phyloP scores from a whole-genome alignment of 2,888 invertebrate species.

The Sphinx pinastri region DNA sequence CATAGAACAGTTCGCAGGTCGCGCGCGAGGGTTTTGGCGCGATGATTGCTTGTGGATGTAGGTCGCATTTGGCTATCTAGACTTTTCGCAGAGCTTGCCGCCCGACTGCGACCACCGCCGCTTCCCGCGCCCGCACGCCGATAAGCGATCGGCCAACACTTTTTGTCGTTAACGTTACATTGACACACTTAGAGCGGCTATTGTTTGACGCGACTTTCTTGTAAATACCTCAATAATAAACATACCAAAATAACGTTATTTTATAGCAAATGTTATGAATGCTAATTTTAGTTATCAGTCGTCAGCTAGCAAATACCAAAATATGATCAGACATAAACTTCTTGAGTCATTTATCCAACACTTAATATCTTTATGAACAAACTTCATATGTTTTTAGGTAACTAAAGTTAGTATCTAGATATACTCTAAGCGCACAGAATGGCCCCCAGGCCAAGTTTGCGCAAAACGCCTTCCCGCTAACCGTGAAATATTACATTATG shows the following conservation, averaged over 20 bases:
- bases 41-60: slow-evolving; percentile 67
- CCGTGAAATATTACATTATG: too few species aligned
- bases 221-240: not conserved
- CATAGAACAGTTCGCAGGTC: slow-evolving; percentile 35
- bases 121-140: slow-evolving; percentile 35
- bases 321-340: too few species aligned
- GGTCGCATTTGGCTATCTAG: slow-evolving; percentile 63
- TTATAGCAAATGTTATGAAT: not conserved
- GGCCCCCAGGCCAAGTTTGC: too few species aligned
- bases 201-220: slow-evolving; percentile 18
- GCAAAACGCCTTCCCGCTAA: too few species aligned
- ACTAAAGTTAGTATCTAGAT: too few species aligned
- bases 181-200: slow-evolving; percentile 51
- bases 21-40: slow-evolving; percentile 42
- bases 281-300: not conserved
- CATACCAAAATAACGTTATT: not conserved
- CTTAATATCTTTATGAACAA: too few species aligned
- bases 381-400: too few species aligned
- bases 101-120: slow-evolving; percentile 40
- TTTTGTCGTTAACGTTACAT: slow-evolving; percentile 64
- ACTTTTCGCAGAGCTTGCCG: slow-evolving; percentile 61
- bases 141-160: slow-evolving; percentile 55
- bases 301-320: too few species aligned
- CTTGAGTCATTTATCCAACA: too few species aligned
- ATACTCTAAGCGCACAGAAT: too few species aligned